phyloP scores from a whole-genome alignment of 2,888 invertebrate genomes.

The Linnaemya tessellans region DNA sequence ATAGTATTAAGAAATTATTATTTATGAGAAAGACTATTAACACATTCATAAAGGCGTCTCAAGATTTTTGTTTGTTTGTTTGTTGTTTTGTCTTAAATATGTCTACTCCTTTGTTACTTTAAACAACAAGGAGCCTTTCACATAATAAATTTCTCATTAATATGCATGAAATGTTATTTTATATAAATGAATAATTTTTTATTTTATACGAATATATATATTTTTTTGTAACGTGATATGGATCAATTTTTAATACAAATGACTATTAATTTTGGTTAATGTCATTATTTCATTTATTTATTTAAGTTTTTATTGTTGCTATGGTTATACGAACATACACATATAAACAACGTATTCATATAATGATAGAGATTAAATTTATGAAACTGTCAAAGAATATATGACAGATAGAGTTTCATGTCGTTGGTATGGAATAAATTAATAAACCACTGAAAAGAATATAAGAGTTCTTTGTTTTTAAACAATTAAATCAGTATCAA shows the following conservation, averaged over 20 bases:
- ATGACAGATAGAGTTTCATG: too few relatives aligned
- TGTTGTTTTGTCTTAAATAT: slow-evolving; percentile 3
- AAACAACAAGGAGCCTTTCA: background rate
- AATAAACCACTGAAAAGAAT: too few relatives aligned
- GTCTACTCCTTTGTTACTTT: slow-evolving; percentile 15
- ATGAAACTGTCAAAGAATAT: too few relatives aligned
- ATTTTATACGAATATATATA: background rate
- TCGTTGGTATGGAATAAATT: too few relatives aligned
- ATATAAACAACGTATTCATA: too few relatives aligned
- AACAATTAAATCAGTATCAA: too few relatives aligned
- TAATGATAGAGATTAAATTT: too few relatives aligned
- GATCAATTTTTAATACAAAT: background rate
- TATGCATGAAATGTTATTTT: slow-evolving; percentile 16
- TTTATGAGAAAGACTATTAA: slow-evolving; percentile 9
- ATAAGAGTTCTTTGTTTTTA: too few relatives aligned
- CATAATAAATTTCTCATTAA: slow-evolving; percentile 10
- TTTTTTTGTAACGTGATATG: background rate
- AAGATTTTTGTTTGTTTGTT: background rate
- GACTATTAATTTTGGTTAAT: slow-evolving; percentile 4
- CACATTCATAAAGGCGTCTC: slow-evolving; percentile 15
- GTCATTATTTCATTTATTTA: background rate
- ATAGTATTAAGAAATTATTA: background rate
- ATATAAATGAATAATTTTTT: background rate
- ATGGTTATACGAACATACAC: background rate
- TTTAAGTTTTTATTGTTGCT: background rate